These are phyloP conservation scores for Rafetus swinhoei DNA, from an alignment of 2,113 vertebrate species.

Conservation along the genomic window DNA sequence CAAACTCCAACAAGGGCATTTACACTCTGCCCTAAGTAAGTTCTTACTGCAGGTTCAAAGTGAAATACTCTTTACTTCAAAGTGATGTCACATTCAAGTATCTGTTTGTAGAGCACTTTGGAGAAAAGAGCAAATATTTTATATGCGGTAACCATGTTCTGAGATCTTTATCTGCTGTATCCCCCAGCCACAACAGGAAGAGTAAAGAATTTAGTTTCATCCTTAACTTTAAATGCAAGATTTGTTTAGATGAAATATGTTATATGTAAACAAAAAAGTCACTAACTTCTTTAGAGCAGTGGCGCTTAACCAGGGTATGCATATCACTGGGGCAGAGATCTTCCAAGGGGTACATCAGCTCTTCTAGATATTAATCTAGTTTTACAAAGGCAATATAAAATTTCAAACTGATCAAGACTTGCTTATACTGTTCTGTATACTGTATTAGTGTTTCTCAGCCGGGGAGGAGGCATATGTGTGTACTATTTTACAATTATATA, in stretches of 20 bases:
- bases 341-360: too few species aligned
- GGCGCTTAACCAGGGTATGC: too few species aligned
- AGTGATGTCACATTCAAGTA: not conserved
- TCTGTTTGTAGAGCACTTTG: not conserved
- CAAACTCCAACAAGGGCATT: not conserved
- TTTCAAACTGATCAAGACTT: too few species aligned
- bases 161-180: not conserved
- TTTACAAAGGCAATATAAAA: too few species aligned
- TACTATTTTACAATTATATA: too few species aligned
- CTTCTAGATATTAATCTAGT: too few species aligned
- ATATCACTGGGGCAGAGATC: too few species aligned
- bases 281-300: not conserved
- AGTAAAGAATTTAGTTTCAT: not conserved
- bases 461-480: too few species aligned
- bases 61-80: not conserved
- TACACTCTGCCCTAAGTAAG: not conserved
- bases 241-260: not conserved
- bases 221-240: not conserved
- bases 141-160: not conserved
- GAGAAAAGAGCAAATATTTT: not conserved
- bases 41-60: not conserved
- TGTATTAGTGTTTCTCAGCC: too few species aligned
- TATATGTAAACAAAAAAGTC: not conserved
- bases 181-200: not conserved
- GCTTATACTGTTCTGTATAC: too few species aligned